These are phyloP conservation scores for Allygus modestus DNA, from an alignment of 2,888 invertebrate species.

Conservation along the genomic window DNA sequence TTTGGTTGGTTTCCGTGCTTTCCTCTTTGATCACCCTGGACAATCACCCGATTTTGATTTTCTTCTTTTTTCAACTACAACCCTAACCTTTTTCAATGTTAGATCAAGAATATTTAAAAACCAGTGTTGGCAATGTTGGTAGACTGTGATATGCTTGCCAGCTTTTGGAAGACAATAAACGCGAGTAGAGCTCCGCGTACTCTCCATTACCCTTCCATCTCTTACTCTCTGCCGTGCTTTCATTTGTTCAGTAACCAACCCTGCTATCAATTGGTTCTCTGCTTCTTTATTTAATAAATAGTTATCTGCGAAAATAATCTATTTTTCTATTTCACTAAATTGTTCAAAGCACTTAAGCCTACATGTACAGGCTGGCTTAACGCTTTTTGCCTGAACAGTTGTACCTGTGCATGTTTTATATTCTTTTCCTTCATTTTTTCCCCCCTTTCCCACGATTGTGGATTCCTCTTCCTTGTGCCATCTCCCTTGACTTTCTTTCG, in stretches of 20 bases:
- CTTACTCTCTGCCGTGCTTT: constrained; percentile 57
- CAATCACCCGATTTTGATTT: constrained; percentile 56
- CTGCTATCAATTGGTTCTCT: constrained; percentile 60
- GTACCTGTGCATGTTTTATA: constrained; percentile 12
- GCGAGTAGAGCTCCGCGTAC: constrained; percentile 61
- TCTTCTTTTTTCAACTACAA: constrained; percentile 60
- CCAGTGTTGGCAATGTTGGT: constrained; percentile 55
- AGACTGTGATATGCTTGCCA: constrained; percentile 58
- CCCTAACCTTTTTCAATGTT: constrained; percentile 62
- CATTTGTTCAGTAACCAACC: constrained; percentile 57
- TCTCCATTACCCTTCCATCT: constrained; percentile 44
- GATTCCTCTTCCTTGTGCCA: constrained; percentile 45
- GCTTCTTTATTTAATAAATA: constrained; percentile 49
- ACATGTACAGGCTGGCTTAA: constrained; percentile 58
- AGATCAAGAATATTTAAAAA: constrained; percentile 55
- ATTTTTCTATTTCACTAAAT: constrained; percentile 47
- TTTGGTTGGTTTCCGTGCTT: constrained; percentile 60
- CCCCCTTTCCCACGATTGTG: constrained; percentile 10
- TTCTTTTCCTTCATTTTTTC: constrained; percentile 40
- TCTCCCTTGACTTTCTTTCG: constrained; percentile 33
- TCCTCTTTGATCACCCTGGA: constrained; percentile 53
- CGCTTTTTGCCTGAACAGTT: constrained; percentile 46
- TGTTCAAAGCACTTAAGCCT: constrained; percentile 55
- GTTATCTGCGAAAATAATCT: constrained; percentile 44
- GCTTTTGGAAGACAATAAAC: constrained; percentile 52